Percentiles rank a stretch among this genome's conserved stretches.
Conservation (phyloP, 2,797 vertebrate genomes). For the Xerus rutilus region DNA sequence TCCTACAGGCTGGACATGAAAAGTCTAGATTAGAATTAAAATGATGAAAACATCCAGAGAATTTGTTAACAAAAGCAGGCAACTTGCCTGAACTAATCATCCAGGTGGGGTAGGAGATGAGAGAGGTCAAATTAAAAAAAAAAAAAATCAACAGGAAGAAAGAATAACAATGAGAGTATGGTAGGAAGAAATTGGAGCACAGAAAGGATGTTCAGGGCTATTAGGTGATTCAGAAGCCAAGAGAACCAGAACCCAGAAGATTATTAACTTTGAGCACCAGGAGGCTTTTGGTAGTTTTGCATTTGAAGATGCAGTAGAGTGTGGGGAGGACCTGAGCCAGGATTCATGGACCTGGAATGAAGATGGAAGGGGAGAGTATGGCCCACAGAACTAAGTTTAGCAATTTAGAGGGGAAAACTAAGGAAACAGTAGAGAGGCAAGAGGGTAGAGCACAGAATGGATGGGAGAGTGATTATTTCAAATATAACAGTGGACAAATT, state of each 20-base stretch:
- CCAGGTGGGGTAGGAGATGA: neutral
- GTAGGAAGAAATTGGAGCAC: neutral
- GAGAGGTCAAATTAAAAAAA: neutral
- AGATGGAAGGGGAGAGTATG: neutral
- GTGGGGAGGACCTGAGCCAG: neutral
- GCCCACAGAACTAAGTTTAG: neutral
- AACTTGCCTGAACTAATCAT: neutral
- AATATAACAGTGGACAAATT: neutral
- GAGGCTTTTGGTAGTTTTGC: neutral
- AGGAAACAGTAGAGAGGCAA: neutral
- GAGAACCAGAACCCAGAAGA: neutral
- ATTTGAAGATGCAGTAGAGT: neutral
- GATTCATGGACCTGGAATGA: neutral
- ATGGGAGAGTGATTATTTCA: neutral
- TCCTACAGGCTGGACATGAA: neutral
- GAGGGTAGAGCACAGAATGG: neutral
- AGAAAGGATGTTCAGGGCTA: neutral
- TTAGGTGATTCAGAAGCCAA: neutral
- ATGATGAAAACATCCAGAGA: neutral
- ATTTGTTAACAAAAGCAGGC: conserved; percentile 7
- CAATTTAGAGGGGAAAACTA: neutral
- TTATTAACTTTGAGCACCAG: neutral
- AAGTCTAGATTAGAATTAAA: neutral
- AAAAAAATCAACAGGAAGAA: neutral
- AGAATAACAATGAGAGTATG: neutral